Conservation (phyloP, 2,888 invertebrate genomes). For the Thelaira solivaga region DNA sequence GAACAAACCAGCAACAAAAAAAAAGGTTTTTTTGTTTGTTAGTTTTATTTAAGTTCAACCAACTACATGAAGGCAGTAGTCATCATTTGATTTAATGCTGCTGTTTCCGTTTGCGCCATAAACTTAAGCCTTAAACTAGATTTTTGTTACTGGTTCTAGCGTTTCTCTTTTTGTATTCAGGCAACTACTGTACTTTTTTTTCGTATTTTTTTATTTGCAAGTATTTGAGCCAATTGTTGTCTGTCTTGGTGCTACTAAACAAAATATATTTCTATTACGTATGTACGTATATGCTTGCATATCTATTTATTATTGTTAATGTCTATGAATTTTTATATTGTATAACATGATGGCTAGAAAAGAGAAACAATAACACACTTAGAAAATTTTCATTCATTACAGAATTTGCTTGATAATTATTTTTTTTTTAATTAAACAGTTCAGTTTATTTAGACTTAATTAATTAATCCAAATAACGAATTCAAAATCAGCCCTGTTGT, state of each 20-base stretch:
- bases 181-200: background rate
- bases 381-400: background rate
- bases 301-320: constrained; percentile 39
- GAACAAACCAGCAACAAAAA: constrained; percentile 12
- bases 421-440: too few species aligned
- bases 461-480: too few species aligned
- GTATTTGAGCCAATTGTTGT: constrained; percentile 19
- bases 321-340: constrained; percentile 32
- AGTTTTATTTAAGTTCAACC: background rate
- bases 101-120: constrained; percentile 60
- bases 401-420: too few species aligned
- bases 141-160: background rate
- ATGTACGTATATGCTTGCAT: background rate
- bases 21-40: too few species aligned
- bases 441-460: too few species aligned
- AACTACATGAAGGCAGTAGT: constrained; percentile 40
- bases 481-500: too few species aligned
- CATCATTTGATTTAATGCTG: constrained; percentile 61
- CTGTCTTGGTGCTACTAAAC: constrained; percentile 3
- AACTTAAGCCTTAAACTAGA: constrained; percentile 56
- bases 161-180: too few species aligned
- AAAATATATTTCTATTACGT: constrained; percentile 1
- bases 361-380: background rate
- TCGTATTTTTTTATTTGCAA: too few species aligned
- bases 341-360: constrained; percentile 20